phyloP scores from a whole-genome alignment of 2,113 vertebrate species.

The Odocoileus hemionus region DNA sequence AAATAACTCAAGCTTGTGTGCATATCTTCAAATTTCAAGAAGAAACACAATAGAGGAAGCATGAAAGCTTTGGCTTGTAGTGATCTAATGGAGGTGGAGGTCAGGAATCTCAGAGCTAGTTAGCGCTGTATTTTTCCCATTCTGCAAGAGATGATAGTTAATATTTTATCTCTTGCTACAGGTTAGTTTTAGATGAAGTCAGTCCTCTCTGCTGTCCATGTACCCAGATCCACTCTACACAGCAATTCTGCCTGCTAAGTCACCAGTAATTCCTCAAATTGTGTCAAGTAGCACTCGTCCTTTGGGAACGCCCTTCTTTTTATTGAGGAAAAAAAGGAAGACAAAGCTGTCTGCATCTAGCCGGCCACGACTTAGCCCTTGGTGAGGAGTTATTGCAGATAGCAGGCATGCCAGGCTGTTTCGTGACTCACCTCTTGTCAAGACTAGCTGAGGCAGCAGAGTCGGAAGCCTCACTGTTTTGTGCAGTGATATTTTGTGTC shows the following conservation, averaged over 20 bases:
- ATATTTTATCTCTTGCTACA: not conserved
- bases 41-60: not conserved
- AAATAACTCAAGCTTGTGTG: not conserved
- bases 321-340: not conserved
- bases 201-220: not conserved
- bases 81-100: not conserved
- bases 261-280: not conserved
- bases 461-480: not conserved
- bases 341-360: not conserved
- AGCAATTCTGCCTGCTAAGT: not conserved
- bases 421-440: constrained; percentile 53
- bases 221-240: not conserved
- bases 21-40: not conserved
- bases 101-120: not conserved
- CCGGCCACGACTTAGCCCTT: not conserved
- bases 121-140: not conserved
- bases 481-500: constrained; percentile 29
- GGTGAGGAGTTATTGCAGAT: not conserved
- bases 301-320: not conserved
- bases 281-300: not conserved
- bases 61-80: not conserved
- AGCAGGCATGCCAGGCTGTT: constrained; percentile 1
- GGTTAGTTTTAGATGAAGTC: not conserved
- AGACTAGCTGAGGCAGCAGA: constrained; percentile 20
- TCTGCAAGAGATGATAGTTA: not conserved